Conservation (phyloP, 2,797 vertebrate genomes). For the Eulemur albifrons region DNA sequence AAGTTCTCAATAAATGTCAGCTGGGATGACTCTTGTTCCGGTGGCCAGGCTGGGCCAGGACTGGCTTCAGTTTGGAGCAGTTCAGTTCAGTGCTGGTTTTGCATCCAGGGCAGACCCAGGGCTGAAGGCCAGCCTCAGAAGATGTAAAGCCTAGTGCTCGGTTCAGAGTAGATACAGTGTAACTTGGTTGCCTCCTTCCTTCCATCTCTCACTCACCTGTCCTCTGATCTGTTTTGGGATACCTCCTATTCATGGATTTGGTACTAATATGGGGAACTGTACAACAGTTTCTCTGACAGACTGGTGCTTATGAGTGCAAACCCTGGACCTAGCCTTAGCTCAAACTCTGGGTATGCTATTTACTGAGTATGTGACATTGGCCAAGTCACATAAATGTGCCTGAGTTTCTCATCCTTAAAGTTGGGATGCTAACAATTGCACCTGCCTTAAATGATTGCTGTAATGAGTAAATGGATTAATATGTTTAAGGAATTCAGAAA, state of each 20-base stretch:
- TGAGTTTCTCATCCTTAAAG: neutral
- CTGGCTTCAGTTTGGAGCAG: neutral
- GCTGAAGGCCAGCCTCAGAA: neutral
- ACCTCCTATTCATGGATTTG: neutral
- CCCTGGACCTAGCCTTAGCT: neutral
- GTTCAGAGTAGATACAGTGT: neutral
- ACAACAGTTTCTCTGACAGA: neutral
- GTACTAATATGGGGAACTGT: neutral
- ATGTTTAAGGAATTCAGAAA: neutral
- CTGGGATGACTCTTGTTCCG: neutral
- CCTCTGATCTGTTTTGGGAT: neutral
- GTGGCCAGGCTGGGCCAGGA: neutral
- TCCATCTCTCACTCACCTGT: neutral
- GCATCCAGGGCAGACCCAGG: neutral
- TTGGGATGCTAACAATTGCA: neutral
- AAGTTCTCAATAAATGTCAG: neutral
- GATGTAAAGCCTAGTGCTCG: neutral
- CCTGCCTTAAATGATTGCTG: neutral
- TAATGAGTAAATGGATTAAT: neutral
- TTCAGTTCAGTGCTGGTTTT: neutral
- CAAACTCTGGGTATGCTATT: neutral
- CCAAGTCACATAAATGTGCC: neutral
- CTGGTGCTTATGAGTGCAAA: neutral
- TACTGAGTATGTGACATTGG: neutral
- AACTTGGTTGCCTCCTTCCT: neutral